Evolutionary conservation across 2,888 invertebrate species (phyloP).

Genomic region (Phortica magna): DNA sequence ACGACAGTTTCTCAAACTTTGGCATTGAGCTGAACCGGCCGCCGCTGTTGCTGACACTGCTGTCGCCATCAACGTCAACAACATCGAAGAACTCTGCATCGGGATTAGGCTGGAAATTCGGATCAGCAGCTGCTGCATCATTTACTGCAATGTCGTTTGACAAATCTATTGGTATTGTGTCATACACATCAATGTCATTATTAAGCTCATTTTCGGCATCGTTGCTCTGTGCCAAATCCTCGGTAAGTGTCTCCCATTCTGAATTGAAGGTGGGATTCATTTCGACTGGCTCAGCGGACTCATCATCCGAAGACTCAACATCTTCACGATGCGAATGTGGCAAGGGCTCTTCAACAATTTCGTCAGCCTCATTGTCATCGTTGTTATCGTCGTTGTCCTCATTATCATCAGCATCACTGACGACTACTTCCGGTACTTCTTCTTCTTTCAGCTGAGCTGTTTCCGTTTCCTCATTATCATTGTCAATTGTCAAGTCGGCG

Average conservation of each 20-base stretch:
- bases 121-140: constrained; percentile 72
- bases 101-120: constrained; percentile 73
- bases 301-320: constrained; percentile 70
- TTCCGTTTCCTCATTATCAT: constrained; percentile 67
- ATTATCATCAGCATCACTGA: constrained; percentile 39
- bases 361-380: constrained; percentile 42
- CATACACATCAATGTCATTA: constrained; percentile 73
- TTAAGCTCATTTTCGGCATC: constrained; percentile 67
- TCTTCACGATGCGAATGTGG: constrained; percentile 68
- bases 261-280: constrained; percentile 70
- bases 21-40: constrained; percentile 48
- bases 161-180: constrained; percentile 73
- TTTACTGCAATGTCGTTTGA: constrained; percentile 78
- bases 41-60: not conserved
- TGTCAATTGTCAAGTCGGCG: constrained; percentile 37
- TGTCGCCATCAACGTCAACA: constrained; percentile 39
- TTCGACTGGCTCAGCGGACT: constrained; percentile 50
- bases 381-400: constrained; percentile 46
- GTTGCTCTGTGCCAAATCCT: constrained; percentile 42
- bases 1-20: constrained; percentile 69
- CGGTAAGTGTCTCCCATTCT: constrained; percentile 69
- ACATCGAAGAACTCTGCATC: constrained; percentile 75
- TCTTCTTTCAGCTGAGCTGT: constrained; percentile 65
- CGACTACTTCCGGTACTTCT: constrained; percentile 48
- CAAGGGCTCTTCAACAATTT: constrained; percentile 38